Conservation (phyloP, 1,140 invertebrate species). For the Platorchestia sp. region DNA sequence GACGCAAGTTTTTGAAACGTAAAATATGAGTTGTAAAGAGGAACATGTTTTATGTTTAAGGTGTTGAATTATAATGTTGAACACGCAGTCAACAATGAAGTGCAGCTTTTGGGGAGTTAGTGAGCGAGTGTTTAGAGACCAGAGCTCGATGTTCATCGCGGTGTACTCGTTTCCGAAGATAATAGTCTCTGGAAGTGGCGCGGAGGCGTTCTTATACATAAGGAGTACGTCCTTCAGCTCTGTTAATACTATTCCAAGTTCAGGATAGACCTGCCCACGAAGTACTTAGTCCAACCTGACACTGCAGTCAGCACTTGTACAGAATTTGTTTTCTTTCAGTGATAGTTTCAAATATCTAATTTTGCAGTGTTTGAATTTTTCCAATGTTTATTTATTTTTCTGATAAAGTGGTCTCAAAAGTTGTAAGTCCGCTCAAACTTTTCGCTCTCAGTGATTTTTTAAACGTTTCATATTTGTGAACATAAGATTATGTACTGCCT, state of each 20-base stretch:
- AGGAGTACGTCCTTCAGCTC: not conserved
- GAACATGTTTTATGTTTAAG: not conserved
- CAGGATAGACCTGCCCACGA: not conserved
- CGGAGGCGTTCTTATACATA: not conserved
- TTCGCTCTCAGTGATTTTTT: constrained; percentile 24
- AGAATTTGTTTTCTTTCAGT: not conserved
- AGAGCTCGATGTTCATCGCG: not conserved
- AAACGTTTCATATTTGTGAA: constrained; percentile 20
- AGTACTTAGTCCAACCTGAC: not conserved
- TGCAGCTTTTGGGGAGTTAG: not conserved
- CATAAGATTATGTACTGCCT: not conserved
- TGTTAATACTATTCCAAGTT: not conserved
- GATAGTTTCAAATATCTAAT: not conserved
- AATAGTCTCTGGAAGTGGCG: not conserved
- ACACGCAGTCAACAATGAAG: not conserved
- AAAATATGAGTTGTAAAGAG: not conserved
- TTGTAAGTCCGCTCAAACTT: not conserved
- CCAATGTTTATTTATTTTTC: not conserved
- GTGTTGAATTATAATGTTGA: not conserved
- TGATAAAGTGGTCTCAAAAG: not conserved
- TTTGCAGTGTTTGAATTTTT: not conserved
- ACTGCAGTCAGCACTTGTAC: not conserved
- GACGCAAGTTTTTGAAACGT: not conserved
- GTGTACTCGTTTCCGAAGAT: not conserved
- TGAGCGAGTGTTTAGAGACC: not conserved